Evolutionary conservation across 2,113 vertebrate species (phyloP), one percentile per base, ranked within the genome.

Genomic region (Phyllostomus discolor): DNA sequence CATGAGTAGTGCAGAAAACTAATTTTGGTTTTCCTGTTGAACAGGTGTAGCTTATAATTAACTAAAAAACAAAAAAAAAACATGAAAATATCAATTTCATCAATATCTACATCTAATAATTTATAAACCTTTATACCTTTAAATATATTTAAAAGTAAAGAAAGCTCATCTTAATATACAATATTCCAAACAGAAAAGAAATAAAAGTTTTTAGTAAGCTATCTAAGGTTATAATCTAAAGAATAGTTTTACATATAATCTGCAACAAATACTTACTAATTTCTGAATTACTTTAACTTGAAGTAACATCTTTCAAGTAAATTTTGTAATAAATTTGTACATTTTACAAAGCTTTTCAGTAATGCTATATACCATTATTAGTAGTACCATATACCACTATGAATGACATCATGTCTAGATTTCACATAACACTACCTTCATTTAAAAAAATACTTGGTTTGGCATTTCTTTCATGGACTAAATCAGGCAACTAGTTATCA

Each of bases 401-500:
- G 31, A 22, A 52, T 43, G 54, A 43, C 31, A 28, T n/a, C 26
- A 41, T 2, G 0, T 48, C 90, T 89, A 11, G 0, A 96, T 96
- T 97, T 90, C 70, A 79, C 26, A 48, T 85, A 94, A 78, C 43
- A 92, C 46, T 76, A 76, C 38, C 72, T 97, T 97, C 97, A 96
- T 50, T 12, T 59, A 67, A 84, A 38, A 93, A 95, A 98, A 95
- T 62, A 95, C 92, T 97, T 95, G 96, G 54, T 92, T 88, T 97
- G 96, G 93, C 95, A 94, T 96, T 98, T 98, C 93, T 96, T 92
- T 93, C 94, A 90, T 46, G 69, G 91, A 98, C 97, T 95, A 97
- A 98, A 98, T 97, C 96, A 97, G 89, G 93, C 91, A 96, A 97
- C 96, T 97, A 98, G 94, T 88, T 97, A 81, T 88, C 81, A 97